A percentile compares a stretch with the other conserved stretches of the same genome.
Evolutionary conservation across 2,888 invertebrate species (phyloP).

Genomic region (Calameuta pallipes): DNA sequence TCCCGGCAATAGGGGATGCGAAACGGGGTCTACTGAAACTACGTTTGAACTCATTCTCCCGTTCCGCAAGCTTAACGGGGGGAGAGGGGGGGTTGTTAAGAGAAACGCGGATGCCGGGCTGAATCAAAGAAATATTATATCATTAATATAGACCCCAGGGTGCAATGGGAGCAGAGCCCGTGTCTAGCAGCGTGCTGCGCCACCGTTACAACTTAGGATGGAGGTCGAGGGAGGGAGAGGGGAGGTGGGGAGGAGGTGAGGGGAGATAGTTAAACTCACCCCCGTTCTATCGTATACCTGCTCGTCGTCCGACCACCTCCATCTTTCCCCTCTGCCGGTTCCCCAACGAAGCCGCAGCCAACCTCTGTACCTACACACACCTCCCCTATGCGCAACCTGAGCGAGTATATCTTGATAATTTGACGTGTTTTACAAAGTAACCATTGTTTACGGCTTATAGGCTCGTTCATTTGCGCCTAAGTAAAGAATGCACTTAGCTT

Average conservation of each 20-base stretch:
- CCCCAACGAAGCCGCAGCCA: not conserved
- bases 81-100: constrained; percentile 46
- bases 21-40: constrained; percentile 48
- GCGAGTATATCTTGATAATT: constrained; percentile 57
- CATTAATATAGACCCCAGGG: constrained; percentile 57
- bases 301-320: constrained; percentile 16
- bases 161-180: constrained; percentile 42
- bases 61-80: constrained; percentile 34
- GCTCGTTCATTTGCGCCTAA: constrained; percentile 38
- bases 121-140: constrained; percentile 63
- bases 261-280: not conserved
- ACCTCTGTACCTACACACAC: constrained; percentile 17
- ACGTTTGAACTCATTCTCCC: constrained; percentile 51
- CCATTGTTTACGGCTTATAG: constrained; percentile 57
- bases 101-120: constrained; percentile 39
- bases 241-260: constrained; percentile 6
- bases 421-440: constrained; percentile 54
- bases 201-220: not conserved
- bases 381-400: constrained; percentile 27
- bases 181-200: constrained; percentile 25
- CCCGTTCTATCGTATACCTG: constrained; percentile 23
- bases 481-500: constrained; percentile 43
- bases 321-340: constrained; percentile 17
- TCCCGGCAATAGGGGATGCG: constrained; percentile 51
- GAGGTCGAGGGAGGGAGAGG: constrained; percentile 5